phyloP scores from a whole-genome alignment of 2,888 invertebrate species.

The Leptinotarsa haldemani region DNA sequence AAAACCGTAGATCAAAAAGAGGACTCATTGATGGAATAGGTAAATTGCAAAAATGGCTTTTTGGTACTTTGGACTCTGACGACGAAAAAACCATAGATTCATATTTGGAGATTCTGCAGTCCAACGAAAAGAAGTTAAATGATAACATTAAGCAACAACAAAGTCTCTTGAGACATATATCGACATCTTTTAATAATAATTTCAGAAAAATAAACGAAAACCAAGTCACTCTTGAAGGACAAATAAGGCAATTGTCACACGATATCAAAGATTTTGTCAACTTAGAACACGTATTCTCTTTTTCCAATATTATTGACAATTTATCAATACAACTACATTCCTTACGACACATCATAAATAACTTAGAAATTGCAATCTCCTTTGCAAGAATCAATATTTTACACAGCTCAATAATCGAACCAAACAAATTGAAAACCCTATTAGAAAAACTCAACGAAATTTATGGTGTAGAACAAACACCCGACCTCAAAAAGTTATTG shows the following conservation, averaged over 20 bases:
- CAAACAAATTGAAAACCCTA: not conserved
- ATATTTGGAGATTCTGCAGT: slow-evolving; percentile 3
- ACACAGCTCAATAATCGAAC: slow-evolving; percentile 11
- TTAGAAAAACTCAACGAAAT: slow-evolving; percentile 1
- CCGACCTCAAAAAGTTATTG: too few species aligned
- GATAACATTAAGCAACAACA: slow-evolving; percentile 12
- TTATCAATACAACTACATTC: slow-evolving; percentile 15
- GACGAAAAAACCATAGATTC: not conserved
- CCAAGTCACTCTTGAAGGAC: not conserved
- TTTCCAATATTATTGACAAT: not conserved
- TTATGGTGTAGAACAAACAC: not conserved
- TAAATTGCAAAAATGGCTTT: slow-evolving; percentile 20
- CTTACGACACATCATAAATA: not conserved
- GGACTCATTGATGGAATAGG: slow-evolving; percentile 9
- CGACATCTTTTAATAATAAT: slow-evolving; percentile 13
- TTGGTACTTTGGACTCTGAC: slow-evolving; percentile 17
- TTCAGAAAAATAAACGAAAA: slow-evolving; percentile 16
- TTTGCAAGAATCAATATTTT: too few species aligned
- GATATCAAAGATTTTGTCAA: slow-evolving; percentile 6
- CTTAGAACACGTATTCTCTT: slow-evolving; percentile 6
- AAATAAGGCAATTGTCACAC: slow-evolving; percentile 16
- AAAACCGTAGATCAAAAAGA: not conserved
- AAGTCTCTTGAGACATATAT: slow-evolving; percentile 10
- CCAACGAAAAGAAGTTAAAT: slow-evolving; percentile 12
- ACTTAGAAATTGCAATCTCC: too few species aligned